Evolutionary conservation across 1,140 invertebrate species (phyloP).

Genomic region (Choristoneura fumiferana): DNA sequence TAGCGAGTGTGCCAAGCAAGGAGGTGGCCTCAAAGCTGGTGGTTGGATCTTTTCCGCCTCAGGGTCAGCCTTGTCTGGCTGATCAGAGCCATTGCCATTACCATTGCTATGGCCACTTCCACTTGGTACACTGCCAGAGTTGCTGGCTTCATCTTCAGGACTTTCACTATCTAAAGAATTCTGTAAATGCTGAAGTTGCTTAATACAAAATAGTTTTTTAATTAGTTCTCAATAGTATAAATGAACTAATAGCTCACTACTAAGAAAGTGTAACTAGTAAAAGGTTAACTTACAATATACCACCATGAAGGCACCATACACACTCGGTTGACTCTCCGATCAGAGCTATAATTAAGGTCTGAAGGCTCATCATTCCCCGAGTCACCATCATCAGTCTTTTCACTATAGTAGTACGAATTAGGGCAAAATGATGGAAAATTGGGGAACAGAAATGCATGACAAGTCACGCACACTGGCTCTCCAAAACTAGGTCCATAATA

Average conservation of each 20-base stretch:
- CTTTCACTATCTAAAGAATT: conserved; percentile 70
- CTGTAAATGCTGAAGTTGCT: conserved; percentile 32
- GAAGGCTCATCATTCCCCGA: conserved; percentile 96
- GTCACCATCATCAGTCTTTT: conserved; percentile 95
- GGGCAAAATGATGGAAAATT: conserved; percentile 83
- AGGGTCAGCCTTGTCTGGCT: conserved; percentile 20
- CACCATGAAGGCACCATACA: conserved; percentile 59
- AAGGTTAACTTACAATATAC: conserved; percentile 50
- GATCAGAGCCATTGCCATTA: conserved; percentile 44
- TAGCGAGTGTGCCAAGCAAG: conserved; percentile 52
- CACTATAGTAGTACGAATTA: conserved; percentile 78
- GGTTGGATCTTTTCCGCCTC: conserved; percentile 39
- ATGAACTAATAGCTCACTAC: no score
- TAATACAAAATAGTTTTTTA: no score
- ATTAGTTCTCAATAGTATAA: no score
- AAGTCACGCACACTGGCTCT: conserved; percentile 94
- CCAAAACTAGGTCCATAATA: conserved; percentile 95
- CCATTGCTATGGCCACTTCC: conserved; percentile 50
- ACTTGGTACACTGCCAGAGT: conserved; percentile 53
- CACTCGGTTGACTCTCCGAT: conserved; percentile 50
- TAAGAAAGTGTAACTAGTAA: no score
- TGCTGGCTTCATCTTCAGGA: conserved; percentile 62
- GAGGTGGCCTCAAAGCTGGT: conserved; percentile 51
- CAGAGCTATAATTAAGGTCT: conserved; percentile 80
- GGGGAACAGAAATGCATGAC: conserved; percentile 94